phyloP scores from a whole-genome alignment of 2,888 invertebrate genomes.

The Diachrysia chrysitis region DNA sequence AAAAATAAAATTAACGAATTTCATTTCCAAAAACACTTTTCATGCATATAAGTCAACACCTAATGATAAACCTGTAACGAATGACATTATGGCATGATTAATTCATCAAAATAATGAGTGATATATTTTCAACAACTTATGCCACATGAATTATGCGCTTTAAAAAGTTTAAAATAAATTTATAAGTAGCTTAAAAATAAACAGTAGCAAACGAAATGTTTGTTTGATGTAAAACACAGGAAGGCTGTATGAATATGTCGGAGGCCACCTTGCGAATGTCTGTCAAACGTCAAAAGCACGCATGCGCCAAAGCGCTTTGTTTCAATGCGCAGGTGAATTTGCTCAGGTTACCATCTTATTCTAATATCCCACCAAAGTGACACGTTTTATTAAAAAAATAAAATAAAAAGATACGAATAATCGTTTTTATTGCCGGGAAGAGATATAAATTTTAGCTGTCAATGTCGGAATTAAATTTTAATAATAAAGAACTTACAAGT shows the following conservation, averaged over 20 bases:
- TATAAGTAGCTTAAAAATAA: slow-evolving; percentile 16
- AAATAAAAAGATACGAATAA: slow-evolving; percentile 38
- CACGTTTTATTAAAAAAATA: slow-evolving; percentile 31
- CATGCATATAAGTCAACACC: slow-evolving; percentile 55
- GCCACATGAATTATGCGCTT: slow-evolving; percentile 37
- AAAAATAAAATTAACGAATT: slow-evolving; percentile 32
- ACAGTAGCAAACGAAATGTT: slow-evolving; percentile 49
- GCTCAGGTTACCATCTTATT: slow-evolving; percentile 37
- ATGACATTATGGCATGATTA: slow-evolving; percentile 58
- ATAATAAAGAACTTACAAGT: slow-evolving; percentile 24
- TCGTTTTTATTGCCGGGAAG: slow-evolving; percentile 38
- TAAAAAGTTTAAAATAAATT: slow-evolving; percentile 24
- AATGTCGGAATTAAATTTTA: slow-evolving; percentile 37
- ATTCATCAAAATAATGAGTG: slow-evolving; percentile 67
- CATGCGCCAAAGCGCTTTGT: slow-evolving; percentile 52
- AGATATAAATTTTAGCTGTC: slow-evolving; percentile 40
- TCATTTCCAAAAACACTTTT: slow-evolving; percentile 49
- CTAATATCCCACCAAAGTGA: slow-evolving; percentile 39
- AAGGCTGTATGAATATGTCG: slow-evolving; percentile 61
- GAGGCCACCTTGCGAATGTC: slow-evolving; percentile 72
- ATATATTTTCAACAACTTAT: slow-evolving; percentile 56
- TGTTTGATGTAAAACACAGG: slow-evolving; percentile 52
- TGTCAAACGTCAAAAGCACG: slow-evolving; percentile 57
- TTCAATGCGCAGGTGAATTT: slow-evolving; percentile 58
- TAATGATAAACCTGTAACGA: slow-evolving; percentile 60